These are phyloP conservation scores for Mycteria americana DNA, from an alignment of 2,797 vertebrate species.

Conservation along the genomic window DNA sequence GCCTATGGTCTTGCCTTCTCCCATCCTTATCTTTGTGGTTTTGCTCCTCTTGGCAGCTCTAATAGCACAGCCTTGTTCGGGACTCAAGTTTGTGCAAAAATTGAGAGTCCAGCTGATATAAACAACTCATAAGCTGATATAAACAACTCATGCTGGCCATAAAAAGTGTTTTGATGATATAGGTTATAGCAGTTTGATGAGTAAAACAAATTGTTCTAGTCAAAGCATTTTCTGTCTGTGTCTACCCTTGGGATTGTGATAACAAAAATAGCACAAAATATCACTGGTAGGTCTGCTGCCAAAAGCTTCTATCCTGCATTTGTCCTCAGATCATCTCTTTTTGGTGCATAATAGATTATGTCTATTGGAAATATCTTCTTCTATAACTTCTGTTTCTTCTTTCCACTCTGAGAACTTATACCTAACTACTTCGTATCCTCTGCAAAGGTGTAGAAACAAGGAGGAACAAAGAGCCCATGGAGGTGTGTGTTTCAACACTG, in stretches of 20 bases:
- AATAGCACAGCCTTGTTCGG: not conserved
- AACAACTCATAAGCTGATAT: not conserved
- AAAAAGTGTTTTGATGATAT: not conserved
- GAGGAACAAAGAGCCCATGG: not conserved
- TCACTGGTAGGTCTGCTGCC: conserved; percentile 14
- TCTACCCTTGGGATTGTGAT: not conserved
- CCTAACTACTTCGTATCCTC: not conserved
- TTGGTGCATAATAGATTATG: not conserved
- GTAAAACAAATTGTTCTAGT: conserved; percentile 26
- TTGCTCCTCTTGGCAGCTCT: not conserved
- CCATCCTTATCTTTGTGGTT: not conserved
- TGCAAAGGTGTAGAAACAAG: not conserved
- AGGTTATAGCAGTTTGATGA: not conserved
- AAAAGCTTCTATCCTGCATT: not conserved
- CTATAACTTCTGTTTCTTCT: not conserved
- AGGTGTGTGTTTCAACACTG: conserved; percentile 21
- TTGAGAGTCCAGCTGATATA: not conserved
- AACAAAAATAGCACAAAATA: conserved; percentile 34
- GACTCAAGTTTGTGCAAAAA: not conserved
- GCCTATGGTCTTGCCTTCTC: not conserved
- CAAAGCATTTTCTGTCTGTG: not conserved
- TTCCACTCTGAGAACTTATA: not conserved
- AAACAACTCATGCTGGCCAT: not conserved
- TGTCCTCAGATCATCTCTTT: not conserved
- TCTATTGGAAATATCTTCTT: not conserved